Evolutionary conservation across 2,113 vertebrate genomes (phyloP), one percentile per base, ranked within the genome.

Genomic region (Percopsis transmontana): DNA sequence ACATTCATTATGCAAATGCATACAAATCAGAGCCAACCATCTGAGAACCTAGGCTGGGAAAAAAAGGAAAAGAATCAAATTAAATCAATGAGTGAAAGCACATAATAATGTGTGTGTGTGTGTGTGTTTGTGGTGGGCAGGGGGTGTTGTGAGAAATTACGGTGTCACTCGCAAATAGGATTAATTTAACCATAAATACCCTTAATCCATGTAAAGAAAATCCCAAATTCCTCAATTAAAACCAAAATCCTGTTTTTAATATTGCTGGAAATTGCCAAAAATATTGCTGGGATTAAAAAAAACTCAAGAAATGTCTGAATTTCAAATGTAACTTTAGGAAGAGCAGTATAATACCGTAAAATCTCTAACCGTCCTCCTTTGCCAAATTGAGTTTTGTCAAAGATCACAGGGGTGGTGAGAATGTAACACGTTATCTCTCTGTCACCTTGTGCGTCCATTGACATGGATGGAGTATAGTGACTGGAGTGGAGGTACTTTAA

Each of bases 1-100:
- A 96, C 93, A 90, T 93, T 93, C 94, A 95, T 96, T 97, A 97
- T 97, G 95, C 95, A 97, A 95, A 97, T 97, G 68, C 87, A 96
- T 95, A 95, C 95, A 97, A 97, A 97, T 96, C 87, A 95, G 93
- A 91, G 88, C 92, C 95, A 94, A 95, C 93, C 94, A 95, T 95
- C 94, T 94, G 94, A 95, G 82, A 89, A 91, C 87, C 82, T 68
- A 72, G 82, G 86, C 87, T 90, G 87, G 85, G 84, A 70, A 84
- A 86, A 86, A 79, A 79, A 76, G 48, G 38, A 76, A 81, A 86
- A 88, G 86, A 88, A 87, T 83, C 68, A 86, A 90, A 89, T 84
- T 82, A 90, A 81, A 79, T 74, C 79, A 89, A 85, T 77, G 83
- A 60, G 62, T 64, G 65, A 57, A 56, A 44, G 40, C 33, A 33